Conservation (phyloP, 2,888 invertebrate species). For the Plusia festucae region DNA sequence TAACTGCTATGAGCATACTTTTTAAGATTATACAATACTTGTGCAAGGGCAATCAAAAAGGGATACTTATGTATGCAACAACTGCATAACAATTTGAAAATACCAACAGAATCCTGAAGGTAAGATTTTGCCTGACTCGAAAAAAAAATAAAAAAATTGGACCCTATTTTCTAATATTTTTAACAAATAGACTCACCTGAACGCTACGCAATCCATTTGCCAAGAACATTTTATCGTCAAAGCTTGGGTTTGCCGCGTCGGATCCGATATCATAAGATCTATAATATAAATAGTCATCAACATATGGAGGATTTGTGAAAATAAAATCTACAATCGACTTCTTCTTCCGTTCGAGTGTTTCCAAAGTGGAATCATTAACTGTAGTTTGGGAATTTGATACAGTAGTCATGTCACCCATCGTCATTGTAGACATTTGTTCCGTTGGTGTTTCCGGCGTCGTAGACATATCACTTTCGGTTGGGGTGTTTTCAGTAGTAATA, state of each 20-base stretch:
- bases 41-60: no score
- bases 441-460: constrained; percentile 44
- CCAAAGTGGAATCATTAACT: constrained; percentile 66
- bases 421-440: constrained; percentile 41
- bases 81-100: background rate
- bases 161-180: no score
- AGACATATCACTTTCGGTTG: constrained; percentile 36
- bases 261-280: constrained; percentile 79
- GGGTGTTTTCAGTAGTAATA: constrained; percentile 22
- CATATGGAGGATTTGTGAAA: constrained; percentile 79
- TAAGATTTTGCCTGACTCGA: no score
- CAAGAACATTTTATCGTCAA: constrained; percentile 77
- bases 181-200: constrained; percentile 81
- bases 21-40: no score
- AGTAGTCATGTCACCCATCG: constrained; percentile 48
- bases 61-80: background rate
- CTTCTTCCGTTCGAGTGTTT: constrained; percentile 79
- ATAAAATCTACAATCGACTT: constrained; percentile 83
- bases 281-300: constrained; percentile 78
- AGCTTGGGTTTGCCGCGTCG: constrained; percentile 63
- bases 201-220: constrained; percentile 83
- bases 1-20: no score
- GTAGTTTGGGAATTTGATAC: constrained; percentile 54
- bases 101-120: background rate
- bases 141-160: no score